Evolutionary conservation across 2,113 vertebrate genomes (phyloP).

Genomic region (Hippocampus barbouri): DNA sequence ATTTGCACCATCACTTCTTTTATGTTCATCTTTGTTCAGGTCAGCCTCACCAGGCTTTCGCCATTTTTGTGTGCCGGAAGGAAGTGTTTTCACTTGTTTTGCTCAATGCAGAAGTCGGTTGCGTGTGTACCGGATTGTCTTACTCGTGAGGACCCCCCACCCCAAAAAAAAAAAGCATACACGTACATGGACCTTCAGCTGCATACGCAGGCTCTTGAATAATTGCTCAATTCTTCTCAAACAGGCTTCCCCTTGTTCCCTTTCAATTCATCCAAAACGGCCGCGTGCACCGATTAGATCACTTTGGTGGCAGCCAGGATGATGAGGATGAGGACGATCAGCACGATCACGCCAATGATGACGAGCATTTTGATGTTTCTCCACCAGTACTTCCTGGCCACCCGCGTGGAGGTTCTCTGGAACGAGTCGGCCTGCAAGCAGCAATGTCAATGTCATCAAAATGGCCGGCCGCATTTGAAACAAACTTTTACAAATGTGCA

Average conservation of each 20-base stretch:
- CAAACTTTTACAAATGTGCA: background rate
- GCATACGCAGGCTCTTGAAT: background rate
- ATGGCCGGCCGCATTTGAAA: background rate
- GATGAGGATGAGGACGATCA: conserved; percentile 73
- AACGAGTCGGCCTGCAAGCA: conserved; percentile 74
- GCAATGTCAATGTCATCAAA: background rate
- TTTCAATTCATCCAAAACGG: conserved; percentile 9
- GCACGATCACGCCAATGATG: conserved; percentile 67
- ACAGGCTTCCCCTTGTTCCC: background rate
- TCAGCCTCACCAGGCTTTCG: too few species aligned
- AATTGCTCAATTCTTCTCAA: background rate
- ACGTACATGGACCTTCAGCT: background rate
- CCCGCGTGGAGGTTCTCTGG: conserved; percentile 68
- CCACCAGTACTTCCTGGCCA: conserved; percentile 79
- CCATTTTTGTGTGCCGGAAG: too few species aligned
- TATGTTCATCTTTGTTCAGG: too few species aligned
- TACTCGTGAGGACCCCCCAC: too few species aligned
- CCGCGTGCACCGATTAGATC: conserved; percentile 52
- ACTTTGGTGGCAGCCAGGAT: conserved; percentile 71
- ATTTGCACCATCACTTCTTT: too few species aligned
- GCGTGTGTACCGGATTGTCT: too few species aligned
- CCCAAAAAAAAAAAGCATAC: too few species aligned
- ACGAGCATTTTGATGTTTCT: conserved; percentile 78
- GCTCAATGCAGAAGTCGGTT: too few species aligned
- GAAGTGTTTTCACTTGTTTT: too few species aligned